Evolutionary conservation across 92 coral and sea anemone species (phyloP), one percentile per base, ranked within the genome.

Genomic region (Epizoanthus illoricatus): DNA sequence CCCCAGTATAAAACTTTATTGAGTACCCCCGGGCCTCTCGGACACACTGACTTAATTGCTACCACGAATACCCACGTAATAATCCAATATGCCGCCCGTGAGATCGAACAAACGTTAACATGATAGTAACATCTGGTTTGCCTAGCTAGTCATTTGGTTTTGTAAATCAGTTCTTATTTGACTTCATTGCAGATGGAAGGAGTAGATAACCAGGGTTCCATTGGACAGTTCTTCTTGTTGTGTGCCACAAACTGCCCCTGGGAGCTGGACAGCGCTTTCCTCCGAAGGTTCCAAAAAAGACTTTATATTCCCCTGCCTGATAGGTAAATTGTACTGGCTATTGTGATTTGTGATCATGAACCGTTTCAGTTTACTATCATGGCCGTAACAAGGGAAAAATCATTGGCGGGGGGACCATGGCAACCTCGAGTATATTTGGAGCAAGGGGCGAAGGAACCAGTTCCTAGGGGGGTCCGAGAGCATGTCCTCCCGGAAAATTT

Each of bases 181-280:
- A 18, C 47, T 74, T 52, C 61, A 3, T 86, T 81, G 41, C 81
- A 97, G 99, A 97, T 97, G 99, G 99, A 97, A 67, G 99, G 96
- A n/a, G 87, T 91, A 18, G 93, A 90, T 54, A 90, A 66, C 67
- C 78, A 80, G 11, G 41, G 81, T 24, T 86, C 76, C 15, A 86
- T 69, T 72, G 92, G 87, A 66, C 92, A 90, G 56, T 93, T 91
- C 73, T 91, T 97, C 67, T 87, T 97, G 73, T 86, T 97, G 24
- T 97, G 99, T 90, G 98, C 99, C 8, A 97, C 99, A 12, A 96
- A 97, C 83, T 97, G 99, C 49, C 99, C 99, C 33, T 97, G 99
- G 99, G 99, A 97, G 76, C 81, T 97, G 56, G 99, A 97, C 91
- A 76, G 94, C 70, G 99, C 99, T 39, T 97, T 97, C 82, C 80